Evolutionary conservation across 2,113 vertebrate species (phyloP), one percentile per base, ranked within the genome.

Genomic region (Seriola quinqueradiata): DNA sequence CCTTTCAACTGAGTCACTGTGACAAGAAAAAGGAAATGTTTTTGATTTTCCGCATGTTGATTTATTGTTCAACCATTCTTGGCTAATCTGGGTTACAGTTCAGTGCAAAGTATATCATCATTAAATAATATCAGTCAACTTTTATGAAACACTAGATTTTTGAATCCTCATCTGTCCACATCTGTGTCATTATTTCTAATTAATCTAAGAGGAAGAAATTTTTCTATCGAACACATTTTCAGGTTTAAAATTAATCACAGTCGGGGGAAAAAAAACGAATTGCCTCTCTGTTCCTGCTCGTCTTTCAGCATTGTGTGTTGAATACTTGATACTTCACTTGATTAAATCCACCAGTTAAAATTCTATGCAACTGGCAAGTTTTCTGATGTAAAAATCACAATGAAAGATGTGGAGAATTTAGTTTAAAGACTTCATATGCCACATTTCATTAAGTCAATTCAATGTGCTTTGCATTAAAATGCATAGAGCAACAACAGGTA

Each of bases 1-100:
- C 13, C 25, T 79, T 68, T 88, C 36, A 79, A 28, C 50, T 50
- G 61, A 69, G 59, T 50, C 46, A 54, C 42, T 34, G 48, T 23
- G 55, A 79, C 57, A 69, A 21, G 23, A 67, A 50, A 28, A 66
- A 48, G 13, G 8, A 66, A 12, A 44, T n/a, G 4, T 25, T 75
- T 61, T 54, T 28, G 1, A 76, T 66, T 60, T 67, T 13, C 2
- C 23, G 59, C 21, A n/a, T 19, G n/a, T 54, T 61, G 64, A 10
- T 12, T 59, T 8, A 46, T 36, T 65, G 17, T 34, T 46, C 38
- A 64, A 11, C n/a, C 54, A n/a, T 40, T 65, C 19, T 70, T 44
- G 2, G 46, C 5, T 8, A 14, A 46, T 42, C 19, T 52, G 3
- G 28, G 52, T 71, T 52, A 50, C 3, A n/a, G 61, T 57, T 77